Conservation (phyloP, 2,113 vertebrate genomes). For the Erythrocercus mccallii region DNA sequence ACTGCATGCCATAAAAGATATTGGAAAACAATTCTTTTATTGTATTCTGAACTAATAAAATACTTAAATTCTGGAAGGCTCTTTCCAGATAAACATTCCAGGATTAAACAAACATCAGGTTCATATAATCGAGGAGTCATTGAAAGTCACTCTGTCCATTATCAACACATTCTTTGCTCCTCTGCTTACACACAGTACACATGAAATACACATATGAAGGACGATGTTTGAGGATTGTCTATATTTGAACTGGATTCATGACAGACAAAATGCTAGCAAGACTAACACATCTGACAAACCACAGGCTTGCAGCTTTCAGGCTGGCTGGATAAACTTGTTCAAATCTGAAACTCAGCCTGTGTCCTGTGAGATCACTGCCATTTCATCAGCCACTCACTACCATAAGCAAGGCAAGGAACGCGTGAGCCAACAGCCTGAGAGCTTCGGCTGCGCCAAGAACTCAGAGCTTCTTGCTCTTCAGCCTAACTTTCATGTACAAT, state of each 20-base stretch:
- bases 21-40: background rate
- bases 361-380: fast-evolving
- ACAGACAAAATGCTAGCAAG: background rate
- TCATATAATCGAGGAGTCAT: background rate
- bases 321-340: background rate
- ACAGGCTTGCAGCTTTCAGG: background rate
- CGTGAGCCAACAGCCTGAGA: fast-evolving
- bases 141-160: background rate
- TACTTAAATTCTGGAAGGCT: background rate
- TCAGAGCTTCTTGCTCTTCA: background rate
- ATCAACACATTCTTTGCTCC: background rate
- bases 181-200: background rate
- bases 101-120: background rate
- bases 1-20: background rate
- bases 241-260: background rate
- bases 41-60: background rate
- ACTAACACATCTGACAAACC: background rate
- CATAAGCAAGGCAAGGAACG: background rate
- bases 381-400: background rate
- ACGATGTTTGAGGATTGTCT: background rate
- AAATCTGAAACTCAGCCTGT: background rate
- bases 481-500: fast-evolving
- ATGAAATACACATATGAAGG: background rate
- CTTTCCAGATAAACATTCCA: background rate
- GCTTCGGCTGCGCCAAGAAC: fast-evolving